Evolutionary conservation across 2,888 invertebrate genomes (phyloP).

Genomic region (Gari tellinella): DNA sequence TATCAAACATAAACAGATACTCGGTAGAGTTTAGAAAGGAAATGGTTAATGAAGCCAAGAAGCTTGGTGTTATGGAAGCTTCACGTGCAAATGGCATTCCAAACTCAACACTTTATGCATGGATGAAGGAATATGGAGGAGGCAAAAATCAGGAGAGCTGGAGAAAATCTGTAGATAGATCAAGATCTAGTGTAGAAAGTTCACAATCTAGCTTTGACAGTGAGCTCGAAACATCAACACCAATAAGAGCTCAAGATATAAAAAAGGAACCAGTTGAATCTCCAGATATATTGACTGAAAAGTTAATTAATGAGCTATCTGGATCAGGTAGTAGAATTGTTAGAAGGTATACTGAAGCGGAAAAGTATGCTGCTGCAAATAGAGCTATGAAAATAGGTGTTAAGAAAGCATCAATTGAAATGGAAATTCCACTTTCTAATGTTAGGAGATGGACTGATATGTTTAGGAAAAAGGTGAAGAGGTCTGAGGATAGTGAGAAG

Average conservation of each 20-base stretch:
- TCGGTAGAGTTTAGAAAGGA: conserved; percentile 32
- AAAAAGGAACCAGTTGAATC: too few relatives aligned
- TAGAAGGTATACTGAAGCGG: conserved; percentile 46
- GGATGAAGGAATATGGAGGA: conserved; percentile 40
- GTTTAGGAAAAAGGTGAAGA: conserved; percentile 14
- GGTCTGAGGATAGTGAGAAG: background rate
- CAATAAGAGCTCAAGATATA: background rate
- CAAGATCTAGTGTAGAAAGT: background rate
- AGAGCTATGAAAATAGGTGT: conserved; percentile 41
- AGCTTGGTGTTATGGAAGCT: conserved; percentile 27
- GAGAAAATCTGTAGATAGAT: conserved; percentile 33
- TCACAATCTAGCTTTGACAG: background rate
- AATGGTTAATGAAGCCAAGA: conserved; percentile 27
- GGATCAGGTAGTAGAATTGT: too few relatives aligned
- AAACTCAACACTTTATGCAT: conserved; percentile 46
- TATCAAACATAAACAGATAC: conserved; percentile 11
- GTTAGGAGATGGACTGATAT: conserved; percentile 46
- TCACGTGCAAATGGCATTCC: conserved; percentile 30
- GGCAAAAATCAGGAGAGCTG: conserved; percentile 19
- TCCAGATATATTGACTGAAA: too few relatives aligned
- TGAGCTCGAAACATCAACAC: background rate
- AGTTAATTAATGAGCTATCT: too few relatives aligned
- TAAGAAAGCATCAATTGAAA: conserved; percentile 26
- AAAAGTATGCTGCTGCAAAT: conserved; percentile 36
- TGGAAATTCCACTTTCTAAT: conserved; percentile 50